A percentile compares a stretch with the other conserved stretches of the same genome.
Evolutionary conservation across 2,113 vertebrate genomes (phyloP).

Genomic region (Grammomys surdaster): DNA sequence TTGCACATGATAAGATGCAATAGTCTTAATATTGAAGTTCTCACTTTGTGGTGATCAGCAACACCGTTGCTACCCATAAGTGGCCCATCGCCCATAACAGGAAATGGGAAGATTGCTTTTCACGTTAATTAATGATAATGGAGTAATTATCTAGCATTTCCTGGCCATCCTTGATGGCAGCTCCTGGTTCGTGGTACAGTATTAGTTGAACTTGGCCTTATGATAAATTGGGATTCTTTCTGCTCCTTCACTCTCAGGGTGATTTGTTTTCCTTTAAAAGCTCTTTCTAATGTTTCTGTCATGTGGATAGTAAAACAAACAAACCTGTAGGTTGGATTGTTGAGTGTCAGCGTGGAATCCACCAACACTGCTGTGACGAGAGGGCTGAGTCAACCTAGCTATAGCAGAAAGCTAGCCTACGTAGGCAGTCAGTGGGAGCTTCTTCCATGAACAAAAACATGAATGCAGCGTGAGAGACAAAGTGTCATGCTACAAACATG

Average conservation of each 20-base stretch:
- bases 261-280: slow-evolving; percentile 71
- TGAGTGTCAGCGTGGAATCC: background rate
- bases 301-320: slow-evolving; percentile 67
- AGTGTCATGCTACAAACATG: no score
- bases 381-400: background rate
- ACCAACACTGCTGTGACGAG: background rate
- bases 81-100: background rate
- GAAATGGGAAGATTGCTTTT: background rate
- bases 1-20: no score
- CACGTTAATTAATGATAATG: slow-evolving; percentile 26
- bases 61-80: background rate
- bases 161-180: background rate
- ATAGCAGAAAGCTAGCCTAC: background rate
- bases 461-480: accelerated
- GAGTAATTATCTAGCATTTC: background rate
- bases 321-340: slow-evolving; percentile 51
- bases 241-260: slow-evolving; percentile 18
- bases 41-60: background rate
- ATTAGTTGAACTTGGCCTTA: background rate
- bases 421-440: accelerated
- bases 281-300: slow-evolving; percentile 67
- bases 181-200: background rate
- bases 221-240: slow-evolving; percentile 50
- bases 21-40: background rate
- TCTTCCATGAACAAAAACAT: background rate